These are phyloP conservation scores for Lethrus apterus DNA, from an alignment of 1,140 invertebrate species.

Conservation along the genomic window DNA sequence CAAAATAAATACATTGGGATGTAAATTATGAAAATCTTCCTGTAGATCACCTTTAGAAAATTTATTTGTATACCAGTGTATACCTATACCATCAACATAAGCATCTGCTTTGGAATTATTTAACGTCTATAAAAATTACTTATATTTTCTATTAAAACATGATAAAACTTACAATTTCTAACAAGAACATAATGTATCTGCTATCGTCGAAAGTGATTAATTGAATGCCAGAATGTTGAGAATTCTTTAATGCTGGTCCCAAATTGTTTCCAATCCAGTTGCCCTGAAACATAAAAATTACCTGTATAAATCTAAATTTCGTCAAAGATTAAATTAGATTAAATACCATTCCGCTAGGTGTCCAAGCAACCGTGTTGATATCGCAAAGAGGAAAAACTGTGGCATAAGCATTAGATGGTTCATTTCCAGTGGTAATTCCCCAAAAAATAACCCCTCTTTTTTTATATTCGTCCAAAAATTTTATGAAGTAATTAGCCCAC, in stretches of 20 bases:
- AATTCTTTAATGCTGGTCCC: conserved; percentile 57
- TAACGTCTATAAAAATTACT: conserved; percentile 44
- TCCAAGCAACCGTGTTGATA: conserved; percentile 73
- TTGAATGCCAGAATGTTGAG: conserved; percentile 49
- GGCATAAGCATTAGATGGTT: conserved; percentile 39
- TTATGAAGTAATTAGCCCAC: conserved; percentile 32
- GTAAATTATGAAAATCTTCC: conserved; percentile 51
- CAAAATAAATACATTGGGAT: conserved; percentile 67
- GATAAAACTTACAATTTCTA: conserved; percentile 47
- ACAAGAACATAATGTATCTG: conserved; percentile 53
- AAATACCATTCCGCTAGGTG: conserved; percentile 36
- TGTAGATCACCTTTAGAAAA: conserved; percentile 67
- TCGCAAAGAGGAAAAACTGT: conserved; percentile 40
- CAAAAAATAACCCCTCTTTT: conserved; percentile 34
- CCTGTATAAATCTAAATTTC: too few relatives aligned
- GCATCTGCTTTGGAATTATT: conserved; percentile 46
- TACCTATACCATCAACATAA: conserved; percentile 75
- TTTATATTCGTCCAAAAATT: conserved; percentile 40
- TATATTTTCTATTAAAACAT: conserved; percentile 55
- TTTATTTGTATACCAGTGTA: conserved; percentile 72
- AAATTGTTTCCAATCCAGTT: conserved; percentile 61
- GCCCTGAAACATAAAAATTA: too few relatives aligned
- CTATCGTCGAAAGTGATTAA: conserved; percentile 70
- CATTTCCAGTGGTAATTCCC: conserved; percentile 40
- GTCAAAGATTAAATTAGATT: too few relatives aligned